Conservation (phyloP, 2,888 invertebrate genomes). For the Tridacna crocea region DNA sequence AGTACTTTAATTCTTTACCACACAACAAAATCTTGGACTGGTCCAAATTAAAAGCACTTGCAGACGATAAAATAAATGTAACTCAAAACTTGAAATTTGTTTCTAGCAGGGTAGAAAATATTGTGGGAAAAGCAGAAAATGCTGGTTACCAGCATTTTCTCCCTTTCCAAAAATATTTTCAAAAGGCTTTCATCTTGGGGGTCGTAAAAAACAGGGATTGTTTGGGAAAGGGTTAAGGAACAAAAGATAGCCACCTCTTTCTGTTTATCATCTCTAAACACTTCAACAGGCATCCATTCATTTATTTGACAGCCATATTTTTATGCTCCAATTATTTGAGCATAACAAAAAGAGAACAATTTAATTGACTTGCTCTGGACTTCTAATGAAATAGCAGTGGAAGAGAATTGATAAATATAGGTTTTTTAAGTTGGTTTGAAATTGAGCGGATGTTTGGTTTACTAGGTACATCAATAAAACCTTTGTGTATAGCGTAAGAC, state of each 20-base stretch:
- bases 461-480: conserved; percentile 18
- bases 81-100: no score
- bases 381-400: conserved; percentile 1
- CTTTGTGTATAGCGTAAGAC: conserved; percentile 9
- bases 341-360: conserved; percentile 2
- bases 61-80: no score
- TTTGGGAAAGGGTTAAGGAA: no score
- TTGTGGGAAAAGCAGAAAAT: no score
- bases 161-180: no score
- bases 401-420: conserved; percentile 1
- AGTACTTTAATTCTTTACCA: no score
- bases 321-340: conserved; percentile 13
- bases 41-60: no score
- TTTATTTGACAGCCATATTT: conserved; percentile 11
- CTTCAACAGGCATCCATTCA: conserved; percentile 1
- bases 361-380: neutral
- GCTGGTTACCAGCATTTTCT: no score
- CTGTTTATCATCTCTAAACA: neutral
- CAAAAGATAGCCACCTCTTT: conserved; percentile 2
- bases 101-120: no score
- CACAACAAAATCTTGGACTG: no score
- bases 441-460: conserved; percentile 15
- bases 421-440: conserved; percentile 26
- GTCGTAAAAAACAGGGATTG: no score
- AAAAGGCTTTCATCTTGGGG: no score